A percentile compares a stretch with the other conserved stretches of the same genome.
These are phyloP conservation scores for Galerucella calmariensis DNA, from an alignment of 2,888 invertebrate genomes.

Conservation along the genomic window DNA sequence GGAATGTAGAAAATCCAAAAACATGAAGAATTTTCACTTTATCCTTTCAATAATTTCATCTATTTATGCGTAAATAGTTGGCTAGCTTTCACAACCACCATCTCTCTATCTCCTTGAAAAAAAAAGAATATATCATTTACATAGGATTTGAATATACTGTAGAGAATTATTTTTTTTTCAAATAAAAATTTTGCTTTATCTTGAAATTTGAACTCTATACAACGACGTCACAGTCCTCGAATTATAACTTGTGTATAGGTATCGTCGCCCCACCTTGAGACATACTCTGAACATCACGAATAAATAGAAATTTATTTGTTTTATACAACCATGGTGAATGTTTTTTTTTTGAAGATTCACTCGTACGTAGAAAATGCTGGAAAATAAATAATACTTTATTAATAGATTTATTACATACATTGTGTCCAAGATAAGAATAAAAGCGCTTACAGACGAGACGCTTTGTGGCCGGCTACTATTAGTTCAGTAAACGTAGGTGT, in stretches of 20 bases:
- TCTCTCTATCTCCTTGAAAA: not conserved
- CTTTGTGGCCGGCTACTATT: no score
- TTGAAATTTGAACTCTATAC: not conserved
- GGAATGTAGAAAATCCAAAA: not conserved
- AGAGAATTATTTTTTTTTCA: conserved; percentile 8
- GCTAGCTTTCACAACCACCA: not conserved
- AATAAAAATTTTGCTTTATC: conserved; percentile 6
- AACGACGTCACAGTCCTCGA: conserved; percentile 1
- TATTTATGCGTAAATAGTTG: conserved; percentile 1
- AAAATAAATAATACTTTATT: conserved; percentile 29
- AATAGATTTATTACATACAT: not conserved
- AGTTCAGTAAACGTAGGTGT: no score
- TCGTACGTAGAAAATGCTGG: conserved; percentile 47
- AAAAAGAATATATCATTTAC: conserved; percentile 21
- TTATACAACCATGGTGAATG: conserved; percentile 44
- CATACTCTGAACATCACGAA: conserved; percentile 31
- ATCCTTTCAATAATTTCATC: conserved; percentile 6
- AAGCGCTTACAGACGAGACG: no score
- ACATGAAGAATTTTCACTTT: not conserved
- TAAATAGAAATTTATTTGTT: conserved; percentile 43
- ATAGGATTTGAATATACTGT: not conserved
- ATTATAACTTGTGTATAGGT: conserved; percentile 4
- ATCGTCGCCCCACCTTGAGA: conserved; percentile 25
- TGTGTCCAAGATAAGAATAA: no score
- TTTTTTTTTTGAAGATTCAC: conserved; percentile 39